Evolutionary conservation across 2,113 vertebrate species (phyloP).

Genomic region (Aegithalos caudatus): DNA sequence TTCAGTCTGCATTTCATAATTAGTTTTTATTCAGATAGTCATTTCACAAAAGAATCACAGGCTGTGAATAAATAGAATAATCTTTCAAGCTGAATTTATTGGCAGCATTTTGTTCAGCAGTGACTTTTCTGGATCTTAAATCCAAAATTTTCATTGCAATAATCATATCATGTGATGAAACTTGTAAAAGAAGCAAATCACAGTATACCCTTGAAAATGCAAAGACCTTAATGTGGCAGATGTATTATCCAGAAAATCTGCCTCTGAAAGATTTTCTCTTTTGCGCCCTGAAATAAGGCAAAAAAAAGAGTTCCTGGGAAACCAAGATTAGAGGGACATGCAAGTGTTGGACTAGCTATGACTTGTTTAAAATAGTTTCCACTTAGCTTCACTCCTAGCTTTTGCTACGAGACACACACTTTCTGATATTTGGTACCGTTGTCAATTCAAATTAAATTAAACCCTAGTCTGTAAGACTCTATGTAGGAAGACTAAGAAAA

Average conservation of each 20-base stretch:
- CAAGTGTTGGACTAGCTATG: neutral
- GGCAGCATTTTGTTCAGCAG: neutral
- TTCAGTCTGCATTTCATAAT: neutral
- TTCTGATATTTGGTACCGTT: neutral
- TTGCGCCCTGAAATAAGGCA: neutral
- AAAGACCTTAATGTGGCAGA: neutral
- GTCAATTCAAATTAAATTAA: slow-evolving; percentile 6
- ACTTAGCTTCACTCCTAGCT: neutral
- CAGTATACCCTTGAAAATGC: neutral
- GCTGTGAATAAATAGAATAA: neutral
- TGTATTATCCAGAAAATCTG: neutral
- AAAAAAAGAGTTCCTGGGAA: neutral
- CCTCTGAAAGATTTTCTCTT: neutral
- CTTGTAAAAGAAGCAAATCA: neutral
- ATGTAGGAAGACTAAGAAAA: neutral
- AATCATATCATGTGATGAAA: neutral
- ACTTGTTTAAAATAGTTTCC: neutral
- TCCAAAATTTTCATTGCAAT: neutral
- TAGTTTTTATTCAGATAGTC: neutral
- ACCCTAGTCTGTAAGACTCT: neutral
- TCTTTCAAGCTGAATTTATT: neutral
- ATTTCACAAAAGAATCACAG: neutral
- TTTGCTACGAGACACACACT: neutral
- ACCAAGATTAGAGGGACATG: neutral
- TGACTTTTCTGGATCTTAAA: neutral